Percentiles rank a stretch among this genome's conserved stretches.
phyloP scores from a whole-genome alignment of 2,888 invertebrate genomes.

The Cosmorhoe ocellata region DNA sequence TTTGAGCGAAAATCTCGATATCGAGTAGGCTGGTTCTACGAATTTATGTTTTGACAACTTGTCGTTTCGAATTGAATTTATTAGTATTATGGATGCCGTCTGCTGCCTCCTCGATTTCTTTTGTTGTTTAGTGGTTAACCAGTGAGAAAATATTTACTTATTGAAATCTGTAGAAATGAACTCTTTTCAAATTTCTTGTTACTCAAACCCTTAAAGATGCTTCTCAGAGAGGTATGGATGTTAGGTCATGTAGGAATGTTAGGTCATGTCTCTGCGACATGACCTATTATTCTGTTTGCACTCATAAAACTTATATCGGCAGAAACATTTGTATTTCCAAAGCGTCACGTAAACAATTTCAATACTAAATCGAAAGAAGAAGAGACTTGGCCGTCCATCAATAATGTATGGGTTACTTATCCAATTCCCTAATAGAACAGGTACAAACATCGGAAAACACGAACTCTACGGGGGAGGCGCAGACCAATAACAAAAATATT shows the following conservation, averaged over 20 bases:
- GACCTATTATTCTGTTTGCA: no score
- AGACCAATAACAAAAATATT: conserved; percentile 79
- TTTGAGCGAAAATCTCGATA: conserved; percentile 46
- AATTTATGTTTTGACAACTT: conserved; percentile 33
- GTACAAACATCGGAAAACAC: conserved; percentile 52
- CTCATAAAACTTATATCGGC: no score
- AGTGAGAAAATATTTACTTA: neutral
- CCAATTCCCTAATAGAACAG: conserved; percentile 57
- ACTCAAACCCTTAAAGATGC: no score
- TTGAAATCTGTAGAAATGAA: no score
- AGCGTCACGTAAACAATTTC: conserved; percentile 35
- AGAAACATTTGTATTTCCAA: neutral
- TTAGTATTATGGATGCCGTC: conserved; percentile 28
- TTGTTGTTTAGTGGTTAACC: neutral
- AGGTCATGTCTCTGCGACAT: no score
- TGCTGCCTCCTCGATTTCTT: conserved; percentile 16
- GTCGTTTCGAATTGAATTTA: conserved; percentile 35
- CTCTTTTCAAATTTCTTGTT: no score
- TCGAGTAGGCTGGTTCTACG: conserved; percentile 42
- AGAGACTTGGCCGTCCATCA: conserved; percentile 40
- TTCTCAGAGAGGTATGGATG: no score
- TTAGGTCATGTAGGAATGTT: no score
- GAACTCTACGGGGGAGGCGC: conserved; percentile 49
- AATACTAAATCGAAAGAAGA: conserved; percentile 34
- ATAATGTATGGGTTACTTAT: conserved; percentile 61